These are phyloP conservation scores for Cynocephalus volans DNA, from an alignment of 2,113 vertebrate species.

Conservation along the genomic window DNA sequence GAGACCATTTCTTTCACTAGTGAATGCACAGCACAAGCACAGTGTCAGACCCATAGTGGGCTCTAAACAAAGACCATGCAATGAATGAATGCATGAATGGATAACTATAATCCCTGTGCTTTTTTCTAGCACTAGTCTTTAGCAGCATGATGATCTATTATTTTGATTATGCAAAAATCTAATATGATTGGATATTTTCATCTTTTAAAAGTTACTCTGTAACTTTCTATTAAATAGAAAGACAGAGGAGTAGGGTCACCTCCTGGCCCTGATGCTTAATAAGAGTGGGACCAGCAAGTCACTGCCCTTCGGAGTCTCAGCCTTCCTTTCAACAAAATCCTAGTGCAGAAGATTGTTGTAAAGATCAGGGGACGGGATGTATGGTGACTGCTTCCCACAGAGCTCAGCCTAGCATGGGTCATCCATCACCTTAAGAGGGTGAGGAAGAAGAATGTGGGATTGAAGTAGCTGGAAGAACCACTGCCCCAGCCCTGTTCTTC, in stretches of 20 bases:
- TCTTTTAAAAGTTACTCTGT: background rate
- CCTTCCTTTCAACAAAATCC: background rate
- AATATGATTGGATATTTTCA: background rate
- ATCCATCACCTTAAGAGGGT: rapidly evolving
- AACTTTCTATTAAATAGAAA: background rate
- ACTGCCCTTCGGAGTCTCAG: rapidly evolving
- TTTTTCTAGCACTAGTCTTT: background rate
- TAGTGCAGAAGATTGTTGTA: background rate
- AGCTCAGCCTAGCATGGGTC: background rate
- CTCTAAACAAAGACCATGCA: background rate
- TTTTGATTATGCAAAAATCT: background rate
- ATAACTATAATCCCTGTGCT: too few species aligned
- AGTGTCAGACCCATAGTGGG: rapidly evolving
- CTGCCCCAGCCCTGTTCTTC: background rate
- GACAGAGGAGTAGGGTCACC: background rate
- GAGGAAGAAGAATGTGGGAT: background rate
- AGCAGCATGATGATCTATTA: background rate
- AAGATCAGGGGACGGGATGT: background rate
- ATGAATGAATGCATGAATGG: background rate
- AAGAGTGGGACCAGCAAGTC: background rate
- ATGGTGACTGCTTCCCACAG: too few species aligned
- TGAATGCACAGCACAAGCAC: rapidly evolving
- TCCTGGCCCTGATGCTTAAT: background rate
- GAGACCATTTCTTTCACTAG: background rate
- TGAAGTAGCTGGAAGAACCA: too few species aligned